These are phyloP conservation scores for Chascanopsetta lugubris DNA, from an alignment of 2,113 vertebrate species.

Conservation along the genomic window DNA sequence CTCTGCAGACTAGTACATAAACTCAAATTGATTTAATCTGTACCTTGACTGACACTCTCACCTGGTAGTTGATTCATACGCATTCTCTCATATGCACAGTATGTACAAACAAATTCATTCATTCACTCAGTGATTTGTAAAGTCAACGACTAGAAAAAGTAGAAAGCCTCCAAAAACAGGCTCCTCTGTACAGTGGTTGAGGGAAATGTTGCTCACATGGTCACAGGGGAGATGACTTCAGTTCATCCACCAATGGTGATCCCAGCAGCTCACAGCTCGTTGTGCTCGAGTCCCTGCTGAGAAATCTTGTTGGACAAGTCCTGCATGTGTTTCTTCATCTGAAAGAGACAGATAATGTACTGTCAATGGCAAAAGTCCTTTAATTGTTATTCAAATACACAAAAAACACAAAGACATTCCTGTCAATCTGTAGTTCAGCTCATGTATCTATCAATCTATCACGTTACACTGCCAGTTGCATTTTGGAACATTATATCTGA, in stretches of 20 bases:
- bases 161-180: slow-evolving; percentile 30
- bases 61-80: neutral
- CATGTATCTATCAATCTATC: no score
- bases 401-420: no score
- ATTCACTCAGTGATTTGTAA: neutral
- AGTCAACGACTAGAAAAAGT: slow-evolving; percentile 27
- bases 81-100: slow-evolving; percentile 12
- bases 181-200: slow-evolving; percentile 23
- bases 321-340: slow-evolving; percentile 98
- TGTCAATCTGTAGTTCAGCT: no score
- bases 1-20: neutral
- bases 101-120: slow-evolving; percentile 38
- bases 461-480: no score
- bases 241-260: slow-evolving; percentile 5
- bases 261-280: slow-evolving; percentile 85
- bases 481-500: no score
- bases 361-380: neutral
- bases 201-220: neutral
- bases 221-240: slow-evolving; percentile 3
- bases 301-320: slow-evolving; percentile 91
- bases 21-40: neutral
- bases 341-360: slow-evolving; percentile 32
- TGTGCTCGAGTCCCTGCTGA: slow-evolving; percentile 87
- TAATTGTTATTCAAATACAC: neutral
- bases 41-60: slow-evolving; percentile 6